A percentile compares a stretch with the other conserved stretches of the same genome.
phyloP scores from a whole-genome alignment of 92 coral and sea anemone species.

The Diadumene lineata region DNA sequence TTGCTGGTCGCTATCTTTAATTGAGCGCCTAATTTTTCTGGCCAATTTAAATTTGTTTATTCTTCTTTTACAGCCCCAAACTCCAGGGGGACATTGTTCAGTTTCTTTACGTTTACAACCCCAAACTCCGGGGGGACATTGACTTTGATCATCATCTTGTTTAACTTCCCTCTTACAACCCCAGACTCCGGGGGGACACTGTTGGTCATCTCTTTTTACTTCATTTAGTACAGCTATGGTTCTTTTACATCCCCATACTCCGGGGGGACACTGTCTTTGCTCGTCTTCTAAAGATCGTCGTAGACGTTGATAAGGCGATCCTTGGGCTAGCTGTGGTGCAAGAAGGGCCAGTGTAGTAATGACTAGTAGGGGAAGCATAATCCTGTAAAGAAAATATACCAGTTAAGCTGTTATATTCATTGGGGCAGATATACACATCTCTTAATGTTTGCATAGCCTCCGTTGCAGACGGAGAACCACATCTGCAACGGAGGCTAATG shows the following conservation, averaged over 20 bases:
- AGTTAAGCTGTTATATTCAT: not conserved
- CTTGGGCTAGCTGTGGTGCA: conserved; percentile 28
- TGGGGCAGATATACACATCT: no score
- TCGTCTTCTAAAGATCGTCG: conserved; percentile 37
- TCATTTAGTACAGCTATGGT: not conserved
- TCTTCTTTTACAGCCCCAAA: conserved; percentile 68
- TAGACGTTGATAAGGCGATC: conserved; percentile 30
- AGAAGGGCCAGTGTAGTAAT: conserved; percentile 31
- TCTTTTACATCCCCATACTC: conserved; percentile 66
- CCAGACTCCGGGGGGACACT: conserved; percentile 72
- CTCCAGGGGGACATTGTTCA: conserved; percentile 58
- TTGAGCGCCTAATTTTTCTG: no score
- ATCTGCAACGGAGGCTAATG: no score
- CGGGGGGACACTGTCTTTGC: conserved; percentile 60
- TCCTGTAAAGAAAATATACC: conserved; percentile 9
- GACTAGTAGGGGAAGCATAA: conserved; percentile 20
- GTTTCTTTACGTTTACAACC: conserved; percentile 46
- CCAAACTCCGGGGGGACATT: conserved; percentile 70
- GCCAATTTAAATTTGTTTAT: not conserved
- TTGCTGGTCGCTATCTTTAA: conserved; percentile 36
- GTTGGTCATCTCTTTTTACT: conserved; percentile 14
- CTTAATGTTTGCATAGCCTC: no score
- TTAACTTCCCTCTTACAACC: conserved; percentile 32
- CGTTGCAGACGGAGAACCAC: no score
- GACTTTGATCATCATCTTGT: conserved; percentile 7